Evolutionary conservation across 2,797 vertebrate genomes (phyloP), one percentile per base, ranked within the genome.

Genomic region (Erethizon dorsatum): DNA sequence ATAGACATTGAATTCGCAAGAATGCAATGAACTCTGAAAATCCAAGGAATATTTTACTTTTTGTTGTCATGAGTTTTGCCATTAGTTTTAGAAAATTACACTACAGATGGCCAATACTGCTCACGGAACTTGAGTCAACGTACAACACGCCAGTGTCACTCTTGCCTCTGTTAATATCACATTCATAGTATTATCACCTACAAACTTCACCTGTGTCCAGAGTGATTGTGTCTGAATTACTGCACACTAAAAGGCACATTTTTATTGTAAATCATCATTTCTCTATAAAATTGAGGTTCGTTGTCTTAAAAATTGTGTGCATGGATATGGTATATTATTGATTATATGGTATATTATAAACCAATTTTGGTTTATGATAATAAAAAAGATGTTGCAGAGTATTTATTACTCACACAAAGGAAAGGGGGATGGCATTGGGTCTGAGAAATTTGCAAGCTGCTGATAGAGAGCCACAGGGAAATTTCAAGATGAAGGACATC

Each of bases 401-500:
- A 33, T 22, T 63, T 57, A 33, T 26, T 37, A 45, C 6, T 94
- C 79, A 73, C 47, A 95, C 93, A 79, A 37, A 71, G 63, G 5
- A 88, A 86, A 78, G 41, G 22, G 20, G 3, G 24, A 13, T 82
- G 31, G 10, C 17, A 71, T 0, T 69, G n/a, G 18, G 7, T 75
- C 45, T 73, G 37, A 61, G 75, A 75, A 90, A 20, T 71, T n/a
- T 94, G 87, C 82, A 95, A 92, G 69, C 54, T 78, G 82, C 0
- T 2, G 57, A 93, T 45, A 61, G 0, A 87, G 56, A 82, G 37
- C 22, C 50, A 80, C 6, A 11, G 59, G 93, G 47, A 96, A 93
- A 94, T 92, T 89, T 92, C 57, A 84, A 93, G 63, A 95, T 77
- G 75, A 94, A 93, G 61, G 17, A 33, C 85, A 90, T 90, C 59